A percentile compares a stretch with the other conserved stretches of the same genome.
Conservation (phyloP, 2,888 invertebrate species). For the Platypus cylindrus region DNA sequence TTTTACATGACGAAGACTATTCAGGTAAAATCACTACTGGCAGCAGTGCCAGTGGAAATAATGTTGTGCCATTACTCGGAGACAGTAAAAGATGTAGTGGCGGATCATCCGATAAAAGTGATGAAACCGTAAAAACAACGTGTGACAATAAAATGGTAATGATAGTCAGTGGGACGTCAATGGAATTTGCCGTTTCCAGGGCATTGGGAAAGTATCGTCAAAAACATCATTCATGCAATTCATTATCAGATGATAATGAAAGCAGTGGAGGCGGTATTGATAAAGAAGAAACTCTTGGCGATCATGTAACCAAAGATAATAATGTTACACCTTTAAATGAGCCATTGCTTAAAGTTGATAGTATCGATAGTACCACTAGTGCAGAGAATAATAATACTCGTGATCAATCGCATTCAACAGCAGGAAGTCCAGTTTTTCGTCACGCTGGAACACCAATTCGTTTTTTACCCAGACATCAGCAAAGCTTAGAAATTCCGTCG, state of each 20-base stretch:
- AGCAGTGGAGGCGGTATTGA: slow-evolving; percentile 21
- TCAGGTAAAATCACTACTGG: slow-evolving; percentile 47
- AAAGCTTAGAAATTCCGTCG: slow-evolving; percentile 72
- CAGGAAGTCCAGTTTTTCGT: slow-evolving; percentile 53
- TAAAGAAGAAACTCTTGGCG: slow-evolving; percentile 24
- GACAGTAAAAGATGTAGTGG: slow-evolving; percentile 55
- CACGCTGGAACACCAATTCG: slow-evolving; percentile 45
- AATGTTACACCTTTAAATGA: slow-evolving; percentile 7
- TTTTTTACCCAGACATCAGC: slow-evolving; percentile 56
- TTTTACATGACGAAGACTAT: slow-evolving; percentile 40
- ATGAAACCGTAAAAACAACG: slow-evolving; percentile 36
- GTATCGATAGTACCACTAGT: slow-evolving; percentile 27
- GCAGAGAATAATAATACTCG: slow-evolving; percentile 18
- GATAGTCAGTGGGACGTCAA: slow-evolving; percentile 50
- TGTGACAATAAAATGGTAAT: slow-evolving; percentile 39
- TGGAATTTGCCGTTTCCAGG: slow-evolving; percentile 75
- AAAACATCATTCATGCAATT: slow-evolving; percentile 57
- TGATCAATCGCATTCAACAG: slow-evolving; percentile 41
- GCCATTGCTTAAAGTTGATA: slow-evolving; percentile 19
- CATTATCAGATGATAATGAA: slow-evolving; percentile 53
- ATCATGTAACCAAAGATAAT: slow-evolving; percentile 15
- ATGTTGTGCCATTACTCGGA: slow-evolving; percentile 60
- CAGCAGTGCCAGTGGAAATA: slow-evolving; percentile 45
- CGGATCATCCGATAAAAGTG: slow-evolving; percentile 46
- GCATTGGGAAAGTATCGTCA: slow-evolving; percentile 70